Base-by-base conservation (phyloP, 2,113 vertebrate genomes). In the Syrrhaptes paradoxus region DNA sequence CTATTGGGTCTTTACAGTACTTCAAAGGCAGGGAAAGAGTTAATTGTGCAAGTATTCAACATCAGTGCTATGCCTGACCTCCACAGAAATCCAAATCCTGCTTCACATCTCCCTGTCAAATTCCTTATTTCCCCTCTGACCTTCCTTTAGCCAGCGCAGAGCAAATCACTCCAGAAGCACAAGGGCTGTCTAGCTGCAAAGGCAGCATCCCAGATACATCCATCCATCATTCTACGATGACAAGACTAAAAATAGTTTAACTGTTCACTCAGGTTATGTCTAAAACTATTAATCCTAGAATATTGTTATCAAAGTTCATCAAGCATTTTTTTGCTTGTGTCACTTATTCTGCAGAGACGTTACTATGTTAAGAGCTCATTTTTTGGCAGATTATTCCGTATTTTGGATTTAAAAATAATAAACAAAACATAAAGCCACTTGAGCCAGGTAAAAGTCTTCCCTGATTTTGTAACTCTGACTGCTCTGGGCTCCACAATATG, bases 121-220 rank as follows among this genome's bases (percentile, higher is more conserved):
- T 97, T 96, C 93, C 55, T 93, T 31, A 75, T 95, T 94, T 92
- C 85, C 92, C 95, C 70, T 77, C 74, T 95, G 95, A 78, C 73
- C 90, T 91, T 92, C 55, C 86, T 89, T 57, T 32, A 80, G 89
- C 92, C 94, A 93, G 88, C 6, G 2, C 3, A 19, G 46, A 90
- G 82, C 52, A 85, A 82, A 73, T 32, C 28, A 5, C 59, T 80
- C 63, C 81, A 83, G 93, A 91, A 91, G 86, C 4, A 22, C 10
- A 25, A 89, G 68, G 65, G 67, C 71, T 90, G 67, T 38, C 77
- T 22, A 13, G 32, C 82, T 78, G 75, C 85, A 81, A 55, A 51
- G 65, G 61, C 91, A 73, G 26, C 70, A 83, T 84, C 73, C 75
- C 0, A 4, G 55, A 46, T 29, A 6, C 0, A 75, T 15, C 68